Conservation (phyloP, 2,888 invertebrate genomes). For the Suillia variegata region DNA sequence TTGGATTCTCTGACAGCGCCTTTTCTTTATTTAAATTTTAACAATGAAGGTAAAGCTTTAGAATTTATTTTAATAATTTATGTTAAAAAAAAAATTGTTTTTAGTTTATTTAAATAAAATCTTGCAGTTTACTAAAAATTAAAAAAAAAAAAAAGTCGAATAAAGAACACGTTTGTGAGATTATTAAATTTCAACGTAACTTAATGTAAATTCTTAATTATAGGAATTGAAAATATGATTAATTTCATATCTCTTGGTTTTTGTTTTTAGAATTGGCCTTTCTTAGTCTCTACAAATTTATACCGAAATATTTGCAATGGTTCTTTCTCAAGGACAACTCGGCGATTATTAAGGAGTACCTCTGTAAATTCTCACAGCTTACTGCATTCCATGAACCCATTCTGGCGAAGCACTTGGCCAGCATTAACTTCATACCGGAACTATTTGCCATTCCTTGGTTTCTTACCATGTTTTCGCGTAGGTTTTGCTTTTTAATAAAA, state of each 20-base stretch:
- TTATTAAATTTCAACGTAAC: too few relatives aligned
- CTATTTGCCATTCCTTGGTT: conserved; percentile 99
- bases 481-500: conserved; percentile 54
- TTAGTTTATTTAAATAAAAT: too few relatives aligned
- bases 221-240: too few relatives aligned
- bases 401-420: conserved; percentile 86
- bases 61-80: neutral
- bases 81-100: too few relatives aligned
- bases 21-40: conserved; percentile 95
- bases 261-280: conserved; percentile 83
- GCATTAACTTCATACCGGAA: conserved; percentile 95
- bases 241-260: neutral
- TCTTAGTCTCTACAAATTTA: conserved; percentile 92
- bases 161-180: too few relatives aligned
- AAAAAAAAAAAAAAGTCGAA: too few relatives aligned
- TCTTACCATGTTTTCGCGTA: conserved; percentile 97
- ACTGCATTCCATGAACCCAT: conserved; percentile 95
- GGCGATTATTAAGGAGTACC: conserved; percentile 93
- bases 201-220: too few relatives aligned
- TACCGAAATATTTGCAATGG: conserved; percentile 94
- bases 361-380: conserved; percentile 95
- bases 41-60: conserved; percentile 93
- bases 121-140: too few relatives aligned
- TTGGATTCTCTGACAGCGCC: conserved; percentile 97
- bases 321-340: conserved; percentile 98